phyloP scores from a whole-genome alignment of 2,888 invertebrate genomes.

The Gymnocheta viridis region DNA sequence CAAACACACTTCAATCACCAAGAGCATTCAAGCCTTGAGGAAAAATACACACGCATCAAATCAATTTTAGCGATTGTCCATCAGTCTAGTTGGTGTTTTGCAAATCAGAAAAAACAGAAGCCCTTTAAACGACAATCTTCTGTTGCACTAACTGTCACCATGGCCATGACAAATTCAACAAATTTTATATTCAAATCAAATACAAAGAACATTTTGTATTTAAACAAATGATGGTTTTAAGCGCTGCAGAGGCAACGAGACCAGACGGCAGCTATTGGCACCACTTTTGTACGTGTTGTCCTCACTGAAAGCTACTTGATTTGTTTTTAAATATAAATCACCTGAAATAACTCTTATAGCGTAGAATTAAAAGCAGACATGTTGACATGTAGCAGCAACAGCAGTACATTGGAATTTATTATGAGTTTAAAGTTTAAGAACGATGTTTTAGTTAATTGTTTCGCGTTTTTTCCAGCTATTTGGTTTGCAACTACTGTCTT shows the following conservation, averaged over 20 bases:
- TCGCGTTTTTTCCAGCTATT: not conserved
- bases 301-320: not conserved
- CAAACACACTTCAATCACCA: not conserved
- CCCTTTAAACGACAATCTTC: constrained; percentile 18
- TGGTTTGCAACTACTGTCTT: not conserved
- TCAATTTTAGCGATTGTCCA: not conserved
- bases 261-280: constrained; percentile 32
- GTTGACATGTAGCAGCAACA: not conserved
- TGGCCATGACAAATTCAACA: constrained; percentile 21
- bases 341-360: not conserved
- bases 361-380: not conserved
- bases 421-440: not conserved
- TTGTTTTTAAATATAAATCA: not conserved
- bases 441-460: not conserved
- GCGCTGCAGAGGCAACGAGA: not conserved
- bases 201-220: not conserved
- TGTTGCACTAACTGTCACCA: constrained; percentile 21
- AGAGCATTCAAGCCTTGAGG: not conserved
- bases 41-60: not conserved
- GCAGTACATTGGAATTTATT: not conserved
- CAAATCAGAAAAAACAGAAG: not conserved
- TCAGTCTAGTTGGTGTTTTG: not conserved
- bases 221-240: constrained; percentile 28
- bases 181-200: constrained; percentile 29
- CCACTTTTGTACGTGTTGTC: not conserved